Evolutionary conservation across 64 coral and sea anemone genomes (phyloP).

Genomic region (Stichodactyla mertensii): DNA sequence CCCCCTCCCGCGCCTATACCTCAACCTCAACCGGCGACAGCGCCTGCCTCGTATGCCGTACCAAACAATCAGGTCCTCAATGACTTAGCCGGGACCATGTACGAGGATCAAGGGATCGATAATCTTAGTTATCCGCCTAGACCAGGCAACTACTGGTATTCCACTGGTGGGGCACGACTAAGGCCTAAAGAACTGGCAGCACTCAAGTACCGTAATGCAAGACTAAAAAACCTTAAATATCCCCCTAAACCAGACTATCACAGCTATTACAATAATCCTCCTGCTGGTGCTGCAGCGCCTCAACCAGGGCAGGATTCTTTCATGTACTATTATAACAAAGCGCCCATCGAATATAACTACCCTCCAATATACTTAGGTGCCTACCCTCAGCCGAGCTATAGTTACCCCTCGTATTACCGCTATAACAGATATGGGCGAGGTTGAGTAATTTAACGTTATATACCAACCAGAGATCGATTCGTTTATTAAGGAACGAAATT

Average conservation of each 20-base stretch:
- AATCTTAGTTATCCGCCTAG: not conserved
- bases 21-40: not conserved
- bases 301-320: not conserved
- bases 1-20: not conserved
- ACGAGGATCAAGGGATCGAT: not conserved
- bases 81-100: not conserved
- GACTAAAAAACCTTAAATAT: not conserved
- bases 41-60: not conserved
- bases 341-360: not conserved
- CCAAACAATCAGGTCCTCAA: not conserved
- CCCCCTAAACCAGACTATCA: not conserved
- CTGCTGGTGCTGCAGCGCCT: not conserved
- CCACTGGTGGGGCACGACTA: not conserved
- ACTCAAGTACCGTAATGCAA: not conserved
- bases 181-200: not conserved
- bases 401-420: not conserved
- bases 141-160: not conserved
- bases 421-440: not conserved
- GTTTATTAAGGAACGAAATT: too few relatives aligned
- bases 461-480: too few relatives aligned
- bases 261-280: not conserved
- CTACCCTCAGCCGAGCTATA: not conserved
- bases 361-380: not conserved
- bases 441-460: not conserved
- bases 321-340: not conserved